A percentile compares a stretch with the other conserved stretches of the same genome.
Conservation (phyloP, 2,797 vertebrate genomes). For the Gallirallus australis region DNA sequence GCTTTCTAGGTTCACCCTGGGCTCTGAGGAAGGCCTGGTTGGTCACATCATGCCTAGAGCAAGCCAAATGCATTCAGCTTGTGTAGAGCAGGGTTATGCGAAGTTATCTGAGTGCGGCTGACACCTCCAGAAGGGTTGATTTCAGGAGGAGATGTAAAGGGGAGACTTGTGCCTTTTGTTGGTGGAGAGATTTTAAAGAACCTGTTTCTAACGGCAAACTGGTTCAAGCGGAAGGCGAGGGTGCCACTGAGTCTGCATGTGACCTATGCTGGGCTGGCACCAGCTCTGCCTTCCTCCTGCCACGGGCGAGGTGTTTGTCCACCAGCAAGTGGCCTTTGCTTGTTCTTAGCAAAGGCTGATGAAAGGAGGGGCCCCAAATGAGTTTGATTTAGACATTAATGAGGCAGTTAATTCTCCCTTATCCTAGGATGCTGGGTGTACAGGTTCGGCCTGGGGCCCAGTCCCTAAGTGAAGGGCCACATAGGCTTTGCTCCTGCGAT, state of each 20-base stretch:
- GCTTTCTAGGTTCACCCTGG: background rate
- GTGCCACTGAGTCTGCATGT: background rate
- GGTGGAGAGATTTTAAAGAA: background rate
- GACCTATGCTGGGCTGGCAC: fast-evolving
- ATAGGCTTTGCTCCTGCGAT: background rate
- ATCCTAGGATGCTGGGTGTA: fast-evolving
- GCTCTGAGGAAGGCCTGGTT: background rate
- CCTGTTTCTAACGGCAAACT: background rate
- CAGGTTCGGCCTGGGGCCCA: background rate
- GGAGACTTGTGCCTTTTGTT: background rate
- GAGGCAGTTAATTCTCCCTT: background rate
- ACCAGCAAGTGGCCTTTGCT: fast-evolving
- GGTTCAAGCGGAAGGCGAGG: background rate
- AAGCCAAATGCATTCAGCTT: background rate
- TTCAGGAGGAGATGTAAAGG: background rate
- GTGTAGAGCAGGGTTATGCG: background rate
- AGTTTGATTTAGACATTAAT: background rate
- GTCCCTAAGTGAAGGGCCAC: no score
- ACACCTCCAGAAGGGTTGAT: background rate
- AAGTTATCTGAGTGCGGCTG: background rate
- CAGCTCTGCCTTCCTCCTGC: background rate
- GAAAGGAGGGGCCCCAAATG: background rate
- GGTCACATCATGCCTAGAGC: background rate
- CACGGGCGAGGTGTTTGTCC: fast-evolving
- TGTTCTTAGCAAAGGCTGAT: background rate